Base-by-base conservation (phyloP, 2,888 invertebrate species). In the Lasioglossum vierecki region DNA sequence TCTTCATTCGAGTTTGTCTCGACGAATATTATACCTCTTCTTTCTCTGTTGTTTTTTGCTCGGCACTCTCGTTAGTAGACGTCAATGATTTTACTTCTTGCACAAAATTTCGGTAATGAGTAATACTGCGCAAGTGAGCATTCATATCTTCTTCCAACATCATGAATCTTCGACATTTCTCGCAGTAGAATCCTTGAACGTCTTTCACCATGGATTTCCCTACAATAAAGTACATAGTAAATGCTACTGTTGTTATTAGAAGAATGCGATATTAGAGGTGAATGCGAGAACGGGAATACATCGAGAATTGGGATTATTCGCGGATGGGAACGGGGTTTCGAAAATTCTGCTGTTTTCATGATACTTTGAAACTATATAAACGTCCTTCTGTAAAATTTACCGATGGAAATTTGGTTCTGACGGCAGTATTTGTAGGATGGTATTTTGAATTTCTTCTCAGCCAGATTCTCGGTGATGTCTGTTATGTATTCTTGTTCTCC, bases 121-220 rank as follows among this genome's bases (percentile, higher is more conserved):
- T 94, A 13, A 93, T 91, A 63, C 93, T 94, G 53, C 93, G 93
- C 39, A 95, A 88, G 90, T 95, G 95, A 76, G 94, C 93, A 26
- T 90, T 91, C 93, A 95, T 93, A 79, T 95, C 95, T 35, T 94
- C 94, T 72, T 92, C 91, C 53, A 92, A 90, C 11, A 94, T 79
- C 95, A 95, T 95, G 73, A 95, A 95, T 57, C 95, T 92, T 22
- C 94, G 93, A 85, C 95, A 95, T 84, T 94, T 95, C 77, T 95
- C 95, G 71, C 95, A 95, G 70, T 94, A 92, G 85, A 91, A 94
- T 74, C 95, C 95, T 87, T 92, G 91, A 4, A 92, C 92, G 84
- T 94, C 93, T 82, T 94, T 94, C 3, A 95, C 92, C 91, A 95
- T 89, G 22, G 95, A 94, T 88, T 92, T 93, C n/a, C 94, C 93